A percentile compares a stretch with the other conserved stretches of the same genome.
Conservation (phyloP, 2,888 invertebrate genomes). For the Caenorhabditis becei region DNA sequence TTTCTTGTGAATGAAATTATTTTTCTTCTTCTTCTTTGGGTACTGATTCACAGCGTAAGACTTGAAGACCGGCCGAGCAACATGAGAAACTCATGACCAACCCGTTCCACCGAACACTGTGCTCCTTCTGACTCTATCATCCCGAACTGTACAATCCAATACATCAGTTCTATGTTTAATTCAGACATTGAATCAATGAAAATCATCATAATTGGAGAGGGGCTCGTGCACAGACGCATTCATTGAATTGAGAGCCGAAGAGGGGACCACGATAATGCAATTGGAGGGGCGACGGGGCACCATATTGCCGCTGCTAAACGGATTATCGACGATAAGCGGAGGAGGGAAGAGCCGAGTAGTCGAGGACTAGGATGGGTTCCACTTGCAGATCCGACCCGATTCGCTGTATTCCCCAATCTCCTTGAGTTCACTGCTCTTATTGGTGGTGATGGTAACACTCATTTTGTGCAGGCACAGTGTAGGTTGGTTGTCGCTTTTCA, state of each 20-base stretch:
- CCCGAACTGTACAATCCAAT: neutral
- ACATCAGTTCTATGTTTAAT: neutral
- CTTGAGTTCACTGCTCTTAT: too few relatives aligned
- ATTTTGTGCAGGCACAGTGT: too few relatives aligned
- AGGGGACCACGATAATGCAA: conserved; percentile 42
- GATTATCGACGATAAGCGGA: conserved; percentile 47
- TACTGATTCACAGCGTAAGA: too few relatives aligned
- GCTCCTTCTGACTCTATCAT: too few relatives aligned
- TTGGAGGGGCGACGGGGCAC: conserved; percentile 34
- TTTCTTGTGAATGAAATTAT: conserved; percentile 1
- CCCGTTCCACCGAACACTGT: too few relatives aligned
- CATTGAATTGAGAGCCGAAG: conserved; percentile 38
- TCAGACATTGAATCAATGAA: conserved; percentile 12
- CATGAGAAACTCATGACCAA: too few relatives aligned
- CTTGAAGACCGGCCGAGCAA: too few relatives aligned
- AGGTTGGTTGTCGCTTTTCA: too few relatives aligned
- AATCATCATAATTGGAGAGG: conserved; percentile 3
- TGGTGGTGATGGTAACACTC: too few relatives aligned
- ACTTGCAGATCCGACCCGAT: neutral
- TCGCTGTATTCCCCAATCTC: neutral
- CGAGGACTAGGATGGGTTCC: neutral
- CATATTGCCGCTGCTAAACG: conserved; percentile 49
- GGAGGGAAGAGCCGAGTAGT: neutral
- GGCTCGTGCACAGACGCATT: conserved; percentile 26
- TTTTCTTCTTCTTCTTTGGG: neutral